A percentile compares a stretch with the other conserved stretches of the same genome.
Conservation (phyloP, 2,797 vertebrate genomes). For the Euphonia xanthogaster region DNA sequence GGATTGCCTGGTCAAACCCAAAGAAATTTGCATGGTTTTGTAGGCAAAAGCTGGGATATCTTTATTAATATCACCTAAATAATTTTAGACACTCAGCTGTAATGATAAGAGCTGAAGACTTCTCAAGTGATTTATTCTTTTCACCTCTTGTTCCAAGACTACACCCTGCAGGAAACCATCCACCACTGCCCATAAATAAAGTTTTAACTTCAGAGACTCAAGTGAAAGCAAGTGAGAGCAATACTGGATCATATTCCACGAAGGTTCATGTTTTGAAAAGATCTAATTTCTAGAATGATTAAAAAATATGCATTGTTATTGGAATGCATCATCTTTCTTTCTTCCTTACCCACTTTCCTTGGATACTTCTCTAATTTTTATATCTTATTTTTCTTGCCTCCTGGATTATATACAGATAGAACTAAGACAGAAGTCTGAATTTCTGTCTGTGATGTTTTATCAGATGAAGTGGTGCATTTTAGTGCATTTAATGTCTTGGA, state of each 20-base stretch:
- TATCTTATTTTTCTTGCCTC: neutral
- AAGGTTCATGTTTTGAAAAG: neutral
- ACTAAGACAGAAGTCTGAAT: neutral
- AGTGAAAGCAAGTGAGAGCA: neutral
- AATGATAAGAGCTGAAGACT: neutral
- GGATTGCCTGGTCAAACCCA: neutral
- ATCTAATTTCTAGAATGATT: neutral
- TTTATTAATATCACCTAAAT: neutral
- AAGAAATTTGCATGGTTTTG: neutral
- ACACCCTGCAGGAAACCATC: neutral
- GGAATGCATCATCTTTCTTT: neutral
- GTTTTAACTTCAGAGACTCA: neutral
- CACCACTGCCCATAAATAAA: neutral
- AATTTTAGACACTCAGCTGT: neutral
- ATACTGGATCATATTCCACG: neutral
- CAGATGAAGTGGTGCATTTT: neutral
- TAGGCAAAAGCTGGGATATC: neutral
- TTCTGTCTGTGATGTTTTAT: neutral
- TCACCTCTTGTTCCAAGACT: neutral
- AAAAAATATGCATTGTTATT: neutral
- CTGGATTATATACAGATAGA: neutral
- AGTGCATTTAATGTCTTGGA: neutral
- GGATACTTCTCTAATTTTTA: neutral
- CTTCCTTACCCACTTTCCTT: neutral
- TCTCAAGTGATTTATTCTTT: neutral